Conservation (phyloP, 2,888 invertebrate species). For the Colostygia pectinataria region DNA sequence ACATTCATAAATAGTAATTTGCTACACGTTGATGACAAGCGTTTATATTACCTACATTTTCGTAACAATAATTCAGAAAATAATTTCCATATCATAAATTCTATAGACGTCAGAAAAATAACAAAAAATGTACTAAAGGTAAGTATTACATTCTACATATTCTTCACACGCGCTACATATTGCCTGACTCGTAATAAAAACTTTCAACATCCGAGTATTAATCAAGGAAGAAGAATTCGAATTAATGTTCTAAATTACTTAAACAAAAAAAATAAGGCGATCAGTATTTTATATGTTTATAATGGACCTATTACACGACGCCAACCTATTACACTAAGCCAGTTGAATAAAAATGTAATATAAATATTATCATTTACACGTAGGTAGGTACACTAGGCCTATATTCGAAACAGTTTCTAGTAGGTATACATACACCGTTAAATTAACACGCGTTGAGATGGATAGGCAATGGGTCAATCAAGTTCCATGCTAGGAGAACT, state of each 20-base stretch:
- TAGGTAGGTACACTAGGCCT: too few species aligned
- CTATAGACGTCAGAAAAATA: conserved; percentile 8
- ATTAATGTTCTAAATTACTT: neutral
- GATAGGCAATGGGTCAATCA: too few species aligned
- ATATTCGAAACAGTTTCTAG: too few species aligned
- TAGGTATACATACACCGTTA: too few species aligned
- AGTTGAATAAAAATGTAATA: too few species aligned
- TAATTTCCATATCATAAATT: conserved; percentile 5
- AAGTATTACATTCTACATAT: conserved; percentile 24
- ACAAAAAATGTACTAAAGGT: conserved; percentile 18
- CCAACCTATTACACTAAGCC: too few species aligned
- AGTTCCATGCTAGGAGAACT: too few species aligned
- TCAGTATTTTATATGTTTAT: neutral
- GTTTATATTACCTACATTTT: conserved; percentile 2
- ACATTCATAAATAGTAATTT: conserved; percentile 8
- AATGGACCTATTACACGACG: neutral
- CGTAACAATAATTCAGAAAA: conserved; percentile 11
- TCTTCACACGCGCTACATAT: conserved; percentile 25
- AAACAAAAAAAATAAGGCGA: neutral
- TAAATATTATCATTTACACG: too few species aligned
- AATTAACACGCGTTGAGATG: too few species aligned
- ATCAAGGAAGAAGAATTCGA: conserved; percentile 23
- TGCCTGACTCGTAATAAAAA: conserved; percentile 26
- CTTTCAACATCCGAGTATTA: conserved; percentile 32
- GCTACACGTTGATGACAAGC: neutral